Conservation (phyloP, 2,797 vertebrate species). For the Halcyon chelicuti region DNA sequence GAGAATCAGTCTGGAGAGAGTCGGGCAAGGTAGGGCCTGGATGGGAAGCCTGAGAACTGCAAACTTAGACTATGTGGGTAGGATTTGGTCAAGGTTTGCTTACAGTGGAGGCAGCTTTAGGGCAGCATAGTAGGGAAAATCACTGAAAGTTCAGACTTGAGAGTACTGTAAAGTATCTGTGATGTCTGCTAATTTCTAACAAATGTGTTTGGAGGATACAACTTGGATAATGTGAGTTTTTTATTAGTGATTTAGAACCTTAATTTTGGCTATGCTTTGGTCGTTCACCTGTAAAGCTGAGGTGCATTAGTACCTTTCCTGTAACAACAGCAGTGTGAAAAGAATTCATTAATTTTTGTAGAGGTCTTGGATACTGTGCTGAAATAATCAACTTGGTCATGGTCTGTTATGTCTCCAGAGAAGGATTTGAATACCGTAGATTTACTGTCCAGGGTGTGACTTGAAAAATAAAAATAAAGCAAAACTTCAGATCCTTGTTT, state of each 20-base stretch:
- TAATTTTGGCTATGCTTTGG: neutral
- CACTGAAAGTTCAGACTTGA: neutral
- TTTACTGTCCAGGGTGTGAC: neutral
- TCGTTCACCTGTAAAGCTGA: constrained; percentile 5
- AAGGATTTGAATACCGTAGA: neutral
- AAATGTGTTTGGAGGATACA: neutral
- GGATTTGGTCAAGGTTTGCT: neutral
- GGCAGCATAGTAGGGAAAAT: neutral
- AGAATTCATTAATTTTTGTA: constrained; percentile 15
- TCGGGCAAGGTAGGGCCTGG: neutral
- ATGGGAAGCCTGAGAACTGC: fast-evolving
- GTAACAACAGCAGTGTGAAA: neutral
- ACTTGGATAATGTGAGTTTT: neutral
- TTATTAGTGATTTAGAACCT: neutral
- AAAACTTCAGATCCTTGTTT: neutral
- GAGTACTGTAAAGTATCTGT: neutral
- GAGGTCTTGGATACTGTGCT: neutral
- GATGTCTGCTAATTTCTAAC: neutral
- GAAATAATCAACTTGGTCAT: neutral
- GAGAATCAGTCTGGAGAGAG: neutral
- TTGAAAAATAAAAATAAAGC: neutral
- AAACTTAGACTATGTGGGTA: fast-evolving
- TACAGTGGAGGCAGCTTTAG: fast-evolving
- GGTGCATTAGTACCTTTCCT: neutral
- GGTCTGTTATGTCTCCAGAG: neutral